Conservation (phyloP, 2,888 invertebrate genomes). For the Ennomos fuscantarius region DNA sequence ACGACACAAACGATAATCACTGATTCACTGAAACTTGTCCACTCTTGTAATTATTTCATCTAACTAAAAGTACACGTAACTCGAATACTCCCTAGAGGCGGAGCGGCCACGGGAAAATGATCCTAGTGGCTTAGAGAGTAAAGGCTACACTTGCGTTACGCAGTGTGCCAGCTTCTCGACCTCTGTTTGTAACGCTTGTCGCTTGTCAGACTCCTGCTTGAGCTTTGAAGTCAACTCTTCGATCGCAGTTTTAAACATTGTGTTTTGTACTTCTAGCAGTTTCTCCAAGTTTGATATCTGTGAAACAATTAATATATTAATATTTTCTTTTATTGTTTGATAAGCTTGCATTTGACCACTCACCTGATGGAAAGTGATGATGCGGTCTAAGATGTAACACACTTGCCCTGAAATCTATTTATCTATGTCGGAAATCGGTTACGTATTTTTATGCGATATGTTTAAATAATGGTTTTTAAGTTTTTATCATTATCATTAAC, state of each 20-base stretch:
- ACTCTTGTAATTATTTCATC: conserved; percentile 22
- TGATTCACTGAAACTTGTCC: conserved; percentile 26
- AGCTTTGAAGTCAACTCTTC: conserved; percentile 87
- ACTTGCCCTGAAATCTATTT: too few species aligned
- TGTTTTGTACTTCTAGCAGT: conserved; percentile 85
- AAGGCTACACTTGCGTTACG: conserved; percentile 88
- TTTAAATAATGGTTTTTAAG: too few species aligned
- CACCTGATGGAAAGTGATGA: too few species aligned
- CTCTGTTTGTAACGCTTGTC: conserved; percentile 87
- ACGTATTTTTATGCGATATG: too few species aligned
- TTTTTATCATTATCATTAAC: too few species aligned
- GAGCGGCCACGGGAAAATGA: conserved; percentile 40
- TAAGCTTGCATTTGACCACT: too few species aligned
- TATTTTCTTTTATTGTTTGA: too few species aligned
- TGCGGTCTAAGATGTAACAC: too few species aligned
- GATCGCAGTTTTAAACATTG: conserved; percentile 85
- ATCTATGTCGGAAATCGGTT: too few species aligned
- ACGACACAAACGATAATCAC: conserved; percentile 29
- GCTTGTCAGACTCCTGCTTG: conserved; percentile 86
- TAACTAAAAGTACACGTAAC: conserved; percentile 53
- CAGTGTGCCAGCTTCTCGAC: conserved; percentile 89
- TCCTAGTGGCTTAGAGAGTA: conserved; percentile 39
- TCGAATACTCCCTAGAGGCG: conserved; percentile 49
- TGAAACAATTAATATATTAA: conserved; percentile 31
- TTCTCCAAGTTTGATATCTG: conserved; percentile 86